phyloP scores from a whole-genome alignment of 2,797 vertebrate species.

The Synanceia verrucosa region DNA sequence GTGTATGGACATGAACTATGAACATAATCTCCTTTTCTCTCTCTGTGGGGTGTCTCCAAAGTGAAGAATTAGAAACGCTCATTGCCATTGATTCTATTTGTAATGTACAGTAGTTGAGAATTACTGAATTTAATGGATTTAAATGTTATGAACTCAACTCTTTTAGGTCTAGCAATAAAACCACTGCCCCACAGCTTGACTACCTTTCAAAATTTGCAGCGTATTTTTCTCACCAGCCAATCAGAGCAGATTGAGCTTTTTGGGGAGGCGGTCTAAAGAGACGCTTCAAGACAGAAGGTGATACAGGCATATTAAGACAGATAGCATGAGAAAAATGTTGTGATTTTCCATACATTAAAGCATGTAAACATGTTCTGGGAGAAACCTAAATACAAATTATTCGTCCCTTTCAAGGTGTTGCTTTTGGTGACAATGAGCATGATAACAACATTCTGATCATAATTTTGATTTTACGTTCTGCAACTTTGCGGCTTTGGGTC shows the following conservation, averaged over 20 bases:
- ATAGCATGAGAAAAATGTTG: neutral
- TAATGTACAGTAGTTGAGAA: too few relatives aligned
- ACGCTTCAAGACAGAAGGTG: neutral
- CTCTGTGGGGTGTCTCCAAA: conserved; percentile 31
- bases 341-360: neutral
- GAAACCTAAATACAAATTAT: neutral
- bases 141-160: neutral
- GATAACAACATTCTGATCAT: neutral
- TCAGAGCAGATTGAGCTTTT: neutral
- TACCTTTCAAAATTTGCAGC: neutral
- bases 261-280: neutral
- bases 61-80: conserved; percentile 22
- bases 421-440: neutral
- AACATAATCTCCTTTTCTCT: conserved; percentile 50
- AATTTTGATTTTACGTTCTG: neutral
- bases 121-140: too few relatives aligned
- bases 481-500: neutral
- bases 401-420: too few relatives aligned
- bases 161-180: neutral
- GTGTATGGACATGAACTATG: conserved; percentile 73
- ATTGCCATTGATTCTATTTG: neutral
- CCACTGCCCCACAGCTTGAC: neutral
- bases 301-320: neutral
- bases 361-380: neutral
- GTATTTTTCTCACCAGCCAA: neutral